Evolutionary conservation across 1,140 invertebrate genomes (phyloP).

Genomic region (Sinella curviseta): DNA sequence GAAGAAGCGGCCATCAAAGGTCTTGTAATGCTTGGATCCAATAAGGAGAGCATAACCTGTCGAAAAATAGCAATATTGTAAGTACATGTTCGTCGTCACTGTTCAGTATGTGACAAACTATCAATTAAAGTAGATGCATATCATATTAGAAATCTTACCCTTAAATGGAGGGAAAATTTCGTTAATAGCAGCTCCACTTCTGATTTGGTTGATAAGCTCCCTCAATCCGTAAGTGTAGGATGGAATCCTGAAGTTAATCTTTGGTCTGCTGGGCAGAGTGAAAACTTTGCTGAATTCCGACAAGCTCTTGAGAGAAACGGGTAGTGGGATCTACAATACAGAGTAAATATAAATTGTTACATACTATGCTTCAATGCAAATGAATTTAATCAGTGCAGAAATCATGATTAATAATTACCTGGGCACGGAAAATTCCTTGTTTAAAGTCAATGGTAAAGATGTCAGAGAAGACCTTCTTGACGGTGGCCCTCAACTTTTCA

Average conservation of each 20-base stretch:
- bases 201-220: slow-evolving; percentile 26
- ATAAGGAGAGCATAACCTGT: slow-evolving; percentile 67
- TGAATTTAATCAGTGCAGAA: not conserved
- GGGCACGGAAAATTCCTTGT: slow-evolving; percentile 37
- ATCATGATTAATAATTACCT: slow-evolving; percentile 31
- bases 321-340: slow-evolving; percentile 37
- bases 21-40: slow-evolving; percentile 78
- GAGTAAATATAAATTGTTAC: not conserved
- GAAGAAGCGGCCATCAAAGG: slow-evolving; percentile 78
- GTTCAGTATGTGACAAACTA: not conserved
- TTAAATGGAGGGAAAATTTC: slow-evolving; percentile 36
- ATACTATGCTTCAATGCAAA: not conserved
- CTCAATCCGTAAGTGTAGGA: slow-evolving; percentile 27
- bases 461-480: slow-evolving; percentile 49
- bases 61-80: slow-evolving; percentile 45
- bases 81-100: not conserved
- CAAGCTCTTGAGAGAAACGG: slow-evolving; percentile 37
- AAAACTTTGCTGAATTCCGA: slow-evolving; percentile 35
- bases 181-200: slow-evolving; percentile 7
- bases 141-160: too few species aligned
- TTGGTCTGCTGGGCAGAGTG: not conserved
- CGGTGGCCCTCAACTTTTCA: slow-evolving; percentile 55
- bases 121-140: too few species aligned
- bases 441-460: slow-evolving; percentile 40
- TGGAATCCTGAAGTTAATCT: slow-evolving; percentile 21